Conservation (phyloP, 1,140 invertebrate species). For the Agraylea sexmaculata region DNA sequence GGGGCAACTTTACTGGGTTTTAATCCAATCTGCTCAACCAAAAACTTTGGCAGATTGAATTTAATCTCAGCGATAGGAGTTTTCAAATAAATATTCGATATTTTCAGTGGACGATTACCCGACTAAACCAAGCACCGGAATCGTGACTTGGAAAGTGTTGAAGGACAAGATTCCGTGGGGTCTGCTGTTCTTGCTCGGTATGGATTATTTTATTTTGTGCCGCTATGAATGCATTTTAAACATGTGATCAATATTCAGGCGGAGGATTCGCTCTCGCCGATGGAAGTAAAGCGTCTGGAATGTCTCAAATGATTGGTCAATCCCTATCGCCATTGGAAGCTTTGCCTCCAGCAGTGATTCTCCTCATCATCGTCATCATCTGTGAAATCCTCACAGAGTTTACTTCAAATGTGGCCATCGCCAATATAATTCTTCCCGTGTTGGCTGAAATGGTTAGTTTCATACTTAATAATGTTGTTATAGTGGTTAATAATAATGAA, state of each 20-base stretch:
- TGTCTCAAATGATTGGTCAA: slow-evolving; percentile 61
- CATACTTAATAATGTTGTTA: background rate
- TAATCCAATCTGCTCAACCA: too few species aligned
- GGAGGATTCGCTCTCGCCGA: slow-evolving; percentile 83
- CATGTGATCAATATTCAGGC: slow-evolving; percentile 29
- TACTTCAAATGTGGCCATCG: slow-evolving; percentile 73
- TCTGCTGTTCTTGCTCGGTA: slow-evolving; percentile 56
- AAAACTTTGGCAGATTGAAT: too few species aligned
- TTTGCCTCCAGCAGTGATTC: slow-evolving; percentile 41
- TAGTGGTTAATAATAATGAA: background rate
- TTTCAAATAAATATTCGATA: slow-evolving; percentile 4
- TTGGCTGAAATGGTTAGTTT: slow-evolving; percentile 59
- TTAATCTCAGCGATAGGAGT: background rate
- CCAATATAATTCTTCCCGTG: slow-evolving; percentile 74
- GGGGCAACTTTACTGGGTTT: too few species aligned
- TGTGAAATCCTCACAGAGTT: slow-evolving; percentile 62
- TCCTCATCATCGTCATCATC: slow-evolving; percentile 43
- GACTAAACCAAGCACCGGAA: slow-evolving; percentile 45
- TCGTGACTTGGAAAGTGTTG: slow-evolving; percentile 68
- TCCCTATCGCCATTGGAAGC: slow-evolving; percentile 45
- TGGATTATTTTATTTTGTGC: slow-evolving; percentile 20
- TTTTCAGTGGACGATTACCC: slow-evolving; percentile 43
- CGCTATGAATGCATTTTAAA: slow-evolving; percentile 1
- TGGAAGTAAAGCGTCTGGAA: slow-evolving; percentile 62
- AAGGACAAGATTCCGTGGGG: slow-evolving; percentile 71